These are phyloP conservation scores for Grus americana DNA, from an alignment of 2,113 vertebrate genomes.

Conservation along the genomic window DNA sequence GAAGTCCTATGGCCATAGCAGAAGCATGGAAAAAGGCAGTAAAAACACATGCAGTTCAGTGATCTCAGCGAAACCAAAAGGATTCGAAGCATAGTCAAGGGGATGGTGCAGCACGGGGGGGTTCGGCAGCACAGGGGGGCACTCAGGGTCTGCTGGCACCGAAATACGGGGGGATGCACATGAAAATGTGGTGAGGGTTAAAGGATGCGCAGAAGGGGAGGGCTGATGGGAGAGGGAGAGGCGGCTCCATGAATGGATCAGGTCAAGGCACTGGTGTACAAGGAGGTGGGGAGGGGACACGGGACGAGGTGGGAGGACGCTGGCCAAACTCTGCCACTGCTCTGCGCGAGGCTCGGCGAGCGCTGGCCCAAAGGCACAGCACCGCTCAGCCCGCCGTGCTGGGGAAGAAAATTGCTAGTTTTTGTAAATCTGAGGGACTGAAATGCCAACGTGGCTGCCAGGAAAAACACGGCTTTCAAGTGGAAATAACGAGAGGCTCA, in stretches of 20 bases:
- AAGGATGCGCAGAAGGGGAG: not conserved
- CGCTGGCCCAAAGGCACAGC: not conserved
- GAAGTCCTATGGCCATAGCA: slow-evolving; percentile 98
- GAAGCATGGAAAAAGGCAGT: slow-evolving; percentile 93
- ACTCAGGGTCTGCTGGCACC: not conserved
- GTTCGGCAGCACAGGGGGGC: not conserved
- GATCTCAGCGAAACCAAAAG: slow-evolving; percentile 76
- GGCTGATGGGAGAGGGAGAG: not conserved
- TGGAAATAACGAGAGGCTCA: not conserved
- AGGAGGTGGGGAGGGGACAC: not conserved
- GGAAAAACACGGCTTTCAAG: slow-evolving; percentile 26
- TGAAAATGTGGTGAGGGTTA: not conserved
- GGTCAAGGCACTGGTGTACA: not conserved
- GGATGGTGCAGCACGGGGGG: not conserved
- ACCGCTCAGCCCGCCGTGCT: accelerated
- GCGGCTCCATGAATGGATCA: not conserved
- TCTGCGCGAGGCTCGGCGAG: accelerated
- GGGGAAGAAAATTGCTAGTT: slow-evolving; percentile 5
- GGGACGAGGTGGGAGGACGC: not conserved
- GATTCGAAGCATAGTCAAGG: slow-evolving; percentile 50
- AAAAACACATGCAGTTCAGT: slow-evolving; percentile 88
- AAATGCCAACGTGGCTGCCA: not conserved
- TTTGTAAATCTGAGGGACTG: not conserved
- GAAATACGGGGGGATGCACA: not conserved
- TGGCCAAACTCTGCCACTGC: not conserved